A percentile compares a stretch with the other conserved stretches of the same genome.
Evolutionary conservation across 2,888 invertebrate genomes (phyloP).

Genomic region (Hybos culiciformis): DNA sequence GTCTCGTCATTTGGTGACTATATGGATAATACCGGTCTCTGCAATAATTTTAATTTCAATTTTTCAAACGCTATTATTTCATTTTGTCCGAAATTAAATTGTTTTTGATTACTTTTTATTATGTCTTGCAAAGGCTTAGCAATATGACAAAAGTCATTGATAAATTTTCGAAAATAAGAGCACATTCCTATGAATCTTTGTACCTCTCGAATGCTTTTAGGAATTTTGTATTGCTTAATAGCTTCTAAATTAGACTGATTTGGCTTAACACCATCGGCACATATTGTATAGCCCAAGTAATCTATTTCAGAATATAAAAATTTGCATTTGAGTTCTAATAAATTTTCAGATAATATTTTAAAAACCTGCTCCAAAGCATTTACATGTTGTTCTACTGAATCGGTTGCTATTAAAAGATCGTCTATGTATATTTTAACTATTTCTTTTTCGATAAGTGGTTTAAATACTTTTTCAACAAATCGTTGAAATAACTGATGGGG

Average conservation of each 20-base stretch:
- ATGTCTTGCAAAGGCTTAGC: background rate
- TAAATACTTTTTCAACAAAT: conserved; percentile 15
- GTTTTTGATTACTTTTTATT: background rate
- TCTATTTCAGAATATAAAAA: too few relatives aligned
- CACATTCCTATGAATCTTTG: background rate
- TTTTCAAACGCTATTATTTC: conserved; percentile 5
- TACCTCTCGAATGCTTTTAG: background rate
- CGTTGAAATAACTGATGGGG: too few relatives aligned
- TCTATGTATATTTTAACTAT: conserved; percentile 17
- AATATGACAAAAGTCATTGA: background rate
- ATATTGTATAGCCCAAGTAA: too few relatives aligned
- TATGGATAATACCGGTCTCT: conserved; percentile 17
- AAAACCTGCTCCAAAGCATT: conserved; percentile 9
- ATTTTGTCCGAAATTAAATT: conserved; percentile 1
- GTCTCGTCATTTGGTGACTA: conserved; percentile 18
- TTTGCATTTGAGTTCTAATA: too few relatives aligned
- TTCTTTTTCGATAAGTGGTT: conserved; percentile 9
- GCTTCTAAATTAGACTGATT: background rate
- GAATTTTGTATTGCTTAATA: background rate
- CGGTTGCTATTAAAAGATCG: conserved; percentile 13
- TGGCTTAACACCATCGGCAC: background rate
- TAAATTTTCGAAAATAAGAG: background rate
- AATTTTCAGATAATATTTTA: conserved; percentile 4
- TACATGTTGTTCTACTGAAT: conserved; percentile 10
- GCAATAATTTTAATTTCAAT: conserved; percentile 8